Evolutionary conservation across 2,797 vertebrate genomes (phyloP), one percentile per base, ranked within the genome.

Genomic region (Cyprinella venusta): DNA sequence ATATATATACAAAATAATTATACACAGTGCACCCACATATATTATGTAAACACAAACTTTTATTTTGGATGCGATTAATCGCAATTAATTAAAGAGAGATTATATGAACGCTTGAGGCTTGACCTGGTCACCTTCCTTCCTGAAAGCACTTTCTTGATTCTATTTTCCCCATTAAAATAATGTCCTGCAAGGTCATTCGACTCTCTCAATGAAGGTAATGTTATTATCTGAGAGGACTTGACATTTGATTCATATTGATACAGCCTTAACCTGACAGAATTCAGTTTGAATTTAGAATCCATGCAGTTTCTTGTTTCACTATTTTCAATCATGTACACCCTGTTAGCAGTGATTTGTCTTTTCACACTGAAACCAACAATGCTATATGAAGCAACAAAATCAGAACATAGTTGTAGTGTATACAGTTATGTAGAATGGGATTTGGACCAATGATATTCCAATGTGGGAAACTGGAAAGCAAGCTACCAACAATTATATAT

Each of bases 161-260:
- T 21, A 3, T 61, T 79, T 70, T 76, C 16, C 8, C 26, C 24
- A 70, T 72, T 6, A 81, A 63, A 74, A 24, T 2, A 0, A 38
- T 63, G 26, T 56, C 45, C 48, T 63, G 21, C 56, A 64, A 84
- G 74, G 86, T 83, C 83, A 76, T 12, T 71, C 10, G 13, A 16
- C 50, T 74, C 61, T 65, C 13, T 3, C 80, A 26, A 77, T 74
- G 12, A 77, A 26, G 48, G 30, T 30, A 19, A 38, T 64, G 65
- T 26, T 69, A 70, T 38, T 30, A 40, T 80, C 50, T 56, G 71
- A 74, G 65, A 45, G n/a, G 54, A 82, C 75, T 30, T n/a, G n/a
- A n/a, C n/a, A n/a, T n/a, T 54, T 59, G 56, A 59, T 82, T 85
- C 19, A 80, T 80, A 80, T n/a, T 26, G 71, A 79, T 77, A 30